Evolutionary conservation across 2,113 vertebrate genomes (phyloP), one percentile per base, ranked within the genome.

Genomic region (Gasterosteus nipponicus): DNA sequence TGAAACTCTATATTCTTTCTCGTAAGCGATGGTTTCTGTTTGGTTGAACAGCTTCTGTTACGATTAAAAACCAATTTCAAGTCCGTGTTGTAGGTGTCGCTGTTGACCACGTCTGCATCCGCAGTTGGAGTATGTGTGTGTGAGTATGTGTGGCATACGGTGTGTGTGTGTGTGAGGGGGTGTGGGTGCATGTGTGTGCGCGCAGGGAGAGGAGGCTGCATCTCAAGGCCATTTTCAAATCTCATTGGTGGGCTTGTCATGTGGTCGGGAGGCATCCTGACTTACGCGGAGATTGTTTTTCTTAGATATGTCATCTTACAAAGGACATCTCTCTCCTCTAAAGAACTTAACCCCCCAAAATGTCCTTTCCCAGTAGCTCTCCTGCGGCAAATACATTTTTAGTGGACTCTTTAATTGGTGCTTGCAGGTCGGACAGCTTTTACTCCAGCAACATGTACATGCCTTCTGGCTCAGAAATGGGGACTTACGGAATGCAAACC

Each of bases 401-500:
- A 95, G 97, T 99, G 95, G 98, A 99, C 94, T 98, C 98, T 92
- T 94, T 98, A 93, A 97, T 99, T 93, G 97, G 97, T 91, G 97
- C 97, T 79, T 99, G 97, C 94, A 96, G 98, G 94, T 97, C 97
- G 95, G 97, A 99, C 94, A 97, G 95, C 94, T 99, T 99, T 91
- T 99, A 99, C 95, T 96, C 97, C 95, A 96, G 93, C 97, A 96
- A 96, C 96, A 98, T 98, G 96, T 99, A 99, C 93, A 96, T 98
- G 98, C 96, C 96, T 95, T 92, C 97, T 91, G 96, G 95, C 94
- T 92, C 96, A 94, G 97, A 99, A 91, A 95, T 98, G 96, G 98
- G 97, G 93, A 98, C 96, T 94, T 99, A 99, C 94, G 98, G 97
- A 96, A 98, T 99, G 97, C 97, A 98, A 97, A 98, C 97, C 96